A percentile compares a stretch with the other conserved stretches of the same genome.
These are phyloP conservation scores for Zygothrica quintamaculata DNA, from an alignment of 2,888 invertebrate genomes.

Conservation along the genomic window DNA sequence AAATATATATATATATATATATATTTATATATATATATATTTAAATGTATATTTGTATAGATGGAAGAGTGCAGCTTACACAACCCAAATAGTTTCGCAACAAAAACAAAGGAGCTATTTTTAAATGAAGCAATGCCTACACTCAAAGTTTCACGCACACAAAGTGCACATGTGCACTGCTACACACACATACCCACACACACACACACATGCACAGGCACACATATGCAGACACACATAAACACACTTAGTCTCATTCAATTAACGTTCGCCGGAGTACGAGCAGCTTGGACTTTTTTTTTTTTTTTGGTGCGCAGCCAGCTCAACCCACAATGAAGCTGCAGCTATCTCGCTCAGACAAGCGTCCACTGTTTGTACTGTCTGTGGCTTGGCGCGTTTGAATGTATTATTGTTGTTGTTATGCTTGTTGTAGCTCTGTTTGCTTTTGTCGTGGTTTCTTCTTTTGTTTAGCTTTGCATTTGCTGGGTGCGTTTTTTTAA, in stretches of 20 bases:
- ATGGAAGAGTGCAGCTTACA: slow-evolving; percentile 19
- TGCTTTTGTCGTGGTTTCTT: slow-evolving; percentile 47
- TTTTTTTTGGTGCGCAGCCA: slow-evolving; percentile 5
- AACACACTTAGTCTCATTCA: slow-evolving; percentile 57
- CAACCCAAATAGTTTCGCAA: slow-evolving; percentile 42
- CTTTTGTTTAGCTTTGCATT: slow-evolving; percentile 44
- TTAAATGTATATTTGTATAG: slow-evolving; percentile 3
- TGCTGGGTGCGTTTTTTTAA: slow-evolving; percentile 13
- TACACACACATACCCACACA: slow-evolving; percentile 4
- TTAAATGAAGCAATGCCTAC: slow-evolving; percentile 58
- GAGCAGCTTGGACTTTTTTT: slow-evolving; percentile 22
- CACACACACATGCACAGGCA: slow-evolving; percentile 5
- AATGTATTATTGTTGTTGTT: slow-evolving; percentile 20
- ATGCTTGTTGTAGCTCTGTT: slow-evolving; percentile 10
- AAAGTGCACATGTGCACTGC: no score
- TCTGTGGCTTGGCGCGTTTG: slow-evolving; percentile 30
- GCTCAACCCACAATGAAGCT: slow-evolving; percentile 13
- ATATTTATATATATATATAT: slow-evolving; percentile 6
- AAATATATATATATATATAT: neutral
- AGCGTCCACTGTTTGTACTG: slow-evolving; percentile 5
- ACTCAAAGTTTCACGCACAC: slow-evolving; percentile 19
- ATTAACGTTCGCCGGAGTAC: slow-evolving; percentile 51
- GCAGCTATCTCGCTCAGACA: neutral
- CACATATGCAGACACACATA: slow-evolving; percentile 20
- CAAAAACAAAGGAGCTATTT: slow-evolving; percentile 60